Evolutionary conservation across 1,140 invertebrate genomes (phyloP), one percentile per base, ranked within the genome.

Genomic region (Adoxophyes honmai): DNA sequence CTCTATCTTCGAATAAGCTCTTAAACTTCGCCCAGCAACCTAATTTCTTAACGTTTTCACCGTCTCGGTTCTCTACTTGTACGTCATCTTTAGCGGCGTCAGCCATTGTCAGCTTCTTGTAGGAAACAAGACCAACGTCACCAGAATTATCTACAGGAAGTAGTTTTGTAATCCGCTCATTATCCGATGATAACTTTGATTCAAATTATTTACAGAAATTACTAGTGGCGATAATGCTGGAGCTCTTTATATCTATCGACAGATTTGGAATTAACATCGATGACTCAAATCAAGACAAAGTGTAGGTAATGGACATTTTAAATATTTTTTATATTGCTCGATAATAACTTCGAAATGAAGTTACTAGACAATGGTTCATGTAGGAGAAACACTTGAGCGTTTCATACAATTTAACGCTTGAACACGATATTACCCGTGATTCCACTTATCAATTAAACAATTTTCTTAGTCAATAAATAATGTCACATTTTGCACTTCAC

Each of bases 11-110:
- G 55, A 88, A 88, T 4, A 88, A 62, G 55, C 71, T 84, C 68
- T 75, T 84, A 34, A 88, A 83, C 44, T 72, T 78, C 0, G 73
- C 73, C 86, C 86, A 88, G 60, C 86, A 88, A 4, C 81, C 75
- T 7, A 62, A 28, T 33, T 71, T 70, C 37, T 71, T 73, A 10
- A 62, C 55, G 34, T 66, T 51, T 57, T 9, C 39, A 51, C 39
- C 64, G 33, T 68, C 61, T 28, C 8, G 34, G 21, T 66, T 74
- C 9, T 58, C 36, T 56, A 68, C 63, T 70, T 28, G 7, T 21
- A 6, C 18, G 18, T 21, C 11, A 11, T 48, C 21, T 11, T 48
- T n/a, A 2, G 21, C 16, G 4, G n/a, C 21, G 21, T 48, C 11
- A 21, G 42, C 42, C 42, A 48, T 48, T 11, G 16, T 48, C 18